Base-by-base conservation (phyloP, 2,113 vertebrate genomes). In the Psittacara wagleri region DNA sequence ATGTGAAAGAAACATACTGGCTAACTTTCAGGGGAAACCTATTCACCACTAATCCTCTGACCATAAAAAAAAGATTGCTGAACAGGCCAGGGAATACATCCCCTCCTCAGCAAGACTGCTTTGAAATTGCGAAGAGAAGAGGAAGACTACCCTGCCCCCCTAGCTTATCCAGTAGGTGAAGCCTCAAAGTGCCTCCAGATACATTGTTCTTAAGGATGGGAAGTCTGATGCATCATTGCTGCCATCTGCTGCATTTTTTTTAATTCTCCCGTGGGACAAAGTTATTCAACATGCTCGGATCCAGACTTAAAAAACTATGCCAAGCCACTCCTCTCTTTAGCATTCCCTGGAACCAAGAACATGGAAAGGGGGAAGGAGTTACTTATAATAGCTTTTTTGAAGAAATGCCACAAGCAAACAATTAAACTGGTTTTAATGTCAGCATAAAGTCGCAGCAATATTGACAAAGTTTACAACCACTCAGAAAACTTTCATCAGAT, bases 171-270 rank as follows among this genome's bases (percentile, higher is more conserved):
- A 79, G 19, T 9, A 41, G 1, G 1, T 17, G 62, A 91, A 87
- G 67, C 28, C 25, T 67, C 33, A 11, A 48, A 72, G 31, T 39
- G 83, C 76, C 88, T 55, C 44, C 43, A 88, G 91, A 80, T 43
- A 80, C 7, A 51, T 7, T 63, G 83, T 11, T 96, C 43, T 70
- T 61, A 52, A 61, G 92, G 76, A 84, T 7, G 67, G 82, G 83
- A 86, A 95, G 73, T 59, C 77, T 92, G 86, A 88, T 82, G 96
- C 95, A 96, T 82, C 96, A 94, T 97, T 97, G 95, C 95, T 96
- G 95, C 96, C 95, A 97, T 96, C 96, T 97, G 96, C 95, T 96
- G 95, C 95, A 90, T 55, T 96, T 86, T 94, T 84, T 91, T 90
- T 8, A 63, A 90, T 90, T 84, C 83, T 96, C 94, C 70, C 7